Evolutionary conservation across 2,888 invertebrate genomes (phyloP), one percentile per base, ranked within the genome.

Genomic region (Drosophila buzzatii): DNA sequence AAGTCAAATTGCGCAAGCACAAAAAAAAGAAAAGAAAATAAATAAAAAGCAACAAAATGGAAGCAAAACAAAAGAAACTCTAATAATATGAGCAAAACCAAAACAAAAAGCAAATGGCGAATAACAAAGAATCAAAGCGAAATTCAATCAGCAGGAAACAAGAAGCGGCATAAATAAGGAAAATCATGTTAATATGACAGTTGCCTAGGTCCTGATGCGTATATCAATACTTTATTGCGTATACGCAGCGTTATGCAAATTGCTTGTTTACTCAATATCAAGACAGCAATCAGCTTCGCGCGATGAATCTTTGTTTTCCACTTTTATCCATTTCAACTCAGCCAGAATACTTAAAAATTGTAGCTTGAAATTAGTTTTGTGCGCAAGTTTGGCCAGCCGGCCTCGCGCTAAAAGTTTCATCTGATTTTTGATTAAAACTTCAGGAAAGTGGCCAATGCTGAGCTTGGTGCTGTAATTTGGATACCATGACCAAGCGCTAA

Each of bases 231-330:
- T 76, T 75, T 85, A 87, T 85, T 73, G 74, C 85, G 80, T 73
- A 89, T 84, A 87, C 89, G 87, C 75, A 67, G 59, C 64, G 71
- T 71, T 85, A 87, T 87, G 90, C 82, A 85, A 85, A 85, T 87
- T 42, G 65, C 55, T 73, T 79, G 80, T 75, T 80, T 78, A 66
- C 75, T 65, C 44, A 69, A 47, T 42, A 41, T 35, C 39, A n/a
- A 20, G 37, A 27, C 16, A 63, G 35, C 35, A 57, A 66, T 58
- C n/a, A 65, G 56, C 42, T 64, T 45, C 62, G 42, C 42, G 45
- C 56, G 5, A n/a, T 12, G 45, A 45, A 23, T 27, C 5, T 27
- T 27, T 2, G 27, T 23, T 3, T 12, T 44, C 39, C 7, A 20
- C 16, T 9, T 33, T 33, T 10, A 18, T 16, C 6, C 33, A 8